A percentile compares a stretch with the other conserved stretches of the same genome.
These are phyloP conservation scores for Percopsis omiscomaycus DNA, from an alignment of 2,797 vertebrate genomes.

Conservation along the genomic window DNA sequence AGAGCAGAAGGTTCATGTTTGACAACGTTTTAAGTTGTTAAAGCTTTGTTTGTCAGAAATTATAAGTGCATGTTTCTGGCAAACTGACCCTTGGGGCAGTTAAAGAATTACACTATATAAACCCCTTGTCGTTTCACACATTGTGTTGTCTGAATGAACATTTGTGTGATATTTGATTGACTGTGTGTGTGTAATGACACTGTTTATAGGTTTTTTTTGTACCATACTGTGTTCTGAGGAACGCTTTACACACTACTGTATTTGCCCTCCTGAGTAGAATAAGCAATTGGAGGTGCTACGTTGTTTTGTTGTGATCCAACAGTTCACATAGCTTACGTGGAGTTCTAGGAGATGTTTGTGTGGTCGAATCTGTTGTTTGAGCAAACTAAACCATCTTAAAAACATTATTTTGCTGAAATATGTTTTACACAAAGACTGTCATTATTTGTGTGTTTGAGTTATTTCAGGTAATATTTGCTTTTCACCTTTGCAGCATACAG, in stretches of 20 bases:
- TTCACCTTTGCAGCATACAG: too few species aligned
- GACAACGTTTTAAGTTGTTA: conserved; percentile 22
- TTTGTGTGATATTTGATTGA: conserved; percentile 38
- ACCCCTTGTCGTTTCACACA: conserved; percentile 24
- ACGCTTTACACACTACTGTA: conserved; percentile 26
- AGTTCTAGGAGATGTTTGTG: conserved; percentile 55
- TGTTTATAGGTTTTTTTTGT: conserved; percentile 52
- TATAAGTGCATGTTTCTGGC: conserved; percentile 45
- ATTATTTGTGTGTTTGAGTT: too few species aligned
- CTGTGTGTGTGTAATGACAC: conserved; percentile 42
- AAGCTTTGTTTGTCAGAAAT: conserved; percentile 34
- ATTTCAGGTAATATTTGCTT: too few species aligned
- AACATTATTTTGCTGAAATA: too few species aligned
- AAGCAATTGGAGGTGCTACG: conserved; percentile 37
- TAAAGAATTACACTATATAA: conserved; percentile 22
- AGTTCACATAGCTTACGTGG: conserved; percentile 24
- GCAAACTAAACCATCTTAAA: conserved; percentile 39
- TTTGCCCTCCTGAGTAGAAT: conserved; percentile 23
- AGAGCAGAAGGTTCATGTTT: conserved; percentile 15
- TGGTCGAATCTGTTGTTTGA: conserved; percentile 75
- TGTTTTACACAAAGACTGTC: too few species aligned
- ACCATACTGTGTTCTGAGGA: conserved; percentile 30
- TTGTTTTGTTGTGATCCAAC: conserved; percentile 60
- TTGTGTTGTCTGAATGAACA: conserved; percentile 33
- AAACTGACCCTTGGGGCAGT: conserved; percentile 29